These are phyloP conservation scores for Dreissena polymorpha DNA, from an alignment of 1,140 invertebrate genomes.

Conservation along the genomic window DNA sequence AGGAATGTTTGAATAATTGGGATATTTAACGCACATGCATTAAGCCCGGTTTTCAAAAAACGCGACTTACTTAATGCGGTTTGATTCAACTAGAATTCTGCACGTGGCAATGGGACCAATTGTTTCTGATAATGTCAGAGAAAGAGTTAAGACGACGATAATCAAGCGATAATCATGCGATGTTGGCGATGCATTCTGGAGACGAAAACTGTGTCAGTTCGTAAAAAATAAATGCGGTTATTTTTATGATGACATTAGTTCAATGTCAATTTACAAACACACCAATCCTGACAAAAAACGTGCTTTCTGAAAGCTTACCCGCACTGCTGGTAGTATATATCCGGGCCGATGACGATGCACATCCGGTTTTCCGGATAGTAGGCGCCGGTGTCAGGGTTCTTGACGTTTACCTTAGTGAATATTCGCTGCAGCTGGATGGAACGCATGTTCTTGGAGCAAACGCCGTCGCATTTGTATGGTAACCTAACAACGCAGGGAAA, in stretches of 20 bases:
- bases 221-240: background rate
- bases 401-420: background rate
- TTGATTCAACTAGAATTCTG: too few relatives aligned
- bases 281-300: background rate
- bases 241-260: background rate
- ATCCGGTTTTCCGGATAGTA: background rate
- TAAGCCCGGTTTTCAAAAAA: too few relatives aligned
- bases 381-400: background rate
- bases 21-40: too few relatives aligned
- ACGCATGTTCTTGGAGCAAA: background rate
- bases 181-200: background rate
- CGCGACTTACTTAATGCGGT: too few relatives aligned
- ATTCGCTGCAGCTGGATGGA: slow-evolving; percentile 23
- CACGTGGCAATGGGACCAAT: too few relatives aligned
- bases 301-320: background rate
- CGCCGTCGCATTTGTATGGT: slow-evolving; percentile 17
- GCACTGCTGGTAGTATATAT: slow-evolving; percentile 36
- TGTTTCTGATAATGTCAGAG: too few relatives aligned
- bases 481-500: background rate
- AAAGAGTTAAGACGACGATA: too few relatives aligned
- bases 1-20: too few relatives aligned
- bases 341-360: slow-evolving; percentile 38
- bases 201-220: background rate
- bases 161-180: background rate
- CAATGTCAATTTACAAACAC: background rate